These are phyloP conservation scores for Protophormia terraenovae DNA, from an alignment of 2,888 invertebrate genomes.

Conservation along the genomic window DNA sequence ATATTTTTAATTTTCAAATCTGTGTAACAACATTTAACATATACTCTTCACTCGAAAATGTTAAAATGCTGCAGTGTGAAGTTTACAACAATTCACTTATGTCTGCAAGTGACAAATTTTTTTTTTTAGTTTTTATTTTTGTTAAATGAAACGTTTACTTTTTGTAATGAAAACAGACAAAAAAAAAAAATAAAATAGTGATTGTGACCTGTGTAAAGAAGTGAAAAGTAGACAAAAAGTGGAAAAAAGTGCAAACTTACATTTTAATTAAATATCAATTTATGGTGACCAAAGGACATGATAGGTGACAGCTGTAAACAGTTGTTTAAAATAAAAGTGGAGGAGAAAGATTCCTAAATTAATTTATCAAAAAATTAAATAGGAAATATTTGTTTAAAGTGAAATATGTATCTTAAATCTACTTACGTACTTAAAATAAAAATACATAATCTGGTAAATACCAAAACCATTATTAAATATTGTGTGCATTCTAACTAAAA, in stretches of 20 bases:
- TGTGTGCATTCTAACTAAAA: not conserved
- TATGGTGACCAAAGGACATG: conserved; percentile 7
- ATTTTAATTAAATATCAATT: conserved; percentile 54
- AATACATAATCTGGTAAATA: too few species aligned
- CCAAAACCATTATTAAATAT: too few species aligned
- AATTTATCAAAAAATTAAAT: not conserved
- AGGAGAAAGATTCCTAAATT: not conserved
- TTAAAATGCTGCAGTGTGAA: not conserved
- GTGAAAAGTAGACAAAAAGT: not conserved
- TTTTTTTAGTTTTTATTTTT: too few species aligned
- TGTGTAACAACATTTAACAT: not conserved
- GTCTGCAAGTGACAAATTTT: conserved; percentile 46
- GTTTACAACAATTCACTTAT: not conserved
- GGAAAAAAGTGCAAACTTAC: not conserved
- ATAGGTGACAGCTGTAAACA: conserved; percentile 15
- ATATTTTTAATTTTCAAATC: not conserved
- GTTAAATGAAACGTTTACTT: conserved; percentile 8
- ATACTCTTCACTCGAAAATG: not conserved
- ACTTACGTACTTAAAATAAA: too few species aligned
- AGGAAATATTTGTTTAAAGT: too few species aligned
- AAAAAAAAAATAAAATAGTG: not conserved
- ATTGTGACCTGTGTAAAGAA: conserved; percentile 12
- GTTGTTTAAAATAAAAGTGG: not conserved
- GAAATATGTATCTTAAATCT: too few species aligned
- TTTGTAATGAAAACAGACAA: conserved; percentile 14